Percentiles rank a stretch among this genome's conserved stretches.
phyloP scores from a whole-genome alignment of 2,113 vertebrate species.

The Burhinus oedicnemus region DNA sequence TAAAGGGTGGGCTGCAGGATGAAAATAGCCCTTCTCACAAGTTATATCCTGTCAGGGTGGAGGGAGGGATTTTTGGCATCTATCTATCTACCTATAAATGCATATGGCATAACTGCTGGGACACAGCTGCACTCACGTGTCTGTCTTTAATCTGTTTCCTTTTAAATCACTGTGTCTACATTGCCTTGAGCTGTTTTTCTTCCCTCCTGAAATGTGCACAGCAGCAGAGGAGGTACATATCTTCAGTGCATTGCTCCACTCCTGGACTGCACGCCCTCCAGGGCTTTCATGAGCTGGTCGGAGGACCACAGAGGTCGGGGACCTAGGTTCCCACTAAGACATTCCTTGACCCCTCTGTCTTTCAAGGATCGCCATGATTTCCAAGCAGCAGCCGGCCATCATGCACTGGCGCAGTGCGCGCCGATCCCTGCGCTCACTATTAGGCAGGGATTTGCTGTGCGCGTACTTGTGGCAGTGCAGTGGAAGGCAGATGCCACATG shows the following conservation, averaged over 20 bases:
- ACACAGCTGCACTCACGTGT: background rate
- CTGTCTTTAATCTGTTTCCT: conserved; percentile 6
- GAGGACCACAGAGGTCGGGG: background rate
- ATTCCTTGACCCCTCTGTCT: background rate
- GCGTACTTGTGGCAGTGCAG: fast-evolving
- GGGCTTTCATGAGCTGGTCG: background rate
- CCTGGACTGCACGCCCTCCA: background rate
- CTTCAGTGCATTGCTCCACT: background rate
- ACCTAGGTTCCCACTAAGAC: background rate
- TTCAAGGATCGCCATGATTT: background rate
- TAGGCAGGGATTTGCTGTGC: background rate
- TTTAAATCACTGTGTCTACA: conserved; percentile 7
- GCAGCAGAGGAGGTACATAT: fast-evolving
- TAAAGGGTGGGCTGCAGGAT: background rate
- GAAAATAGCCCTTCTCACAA: background rate
- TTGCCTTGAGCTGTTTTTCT: conserved; percentile 3
- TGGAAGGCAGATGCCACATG: background rate
- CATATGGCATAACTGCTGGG: background rate
- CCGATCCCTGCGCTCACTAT: fast-evolving
- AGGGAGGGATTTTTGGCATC: background rate
- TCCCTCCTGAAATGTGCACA: background rate
- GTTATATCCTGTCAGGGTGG: background rate
- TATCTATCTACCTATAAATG: background rate
- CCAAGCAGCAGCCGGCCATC: background rate
- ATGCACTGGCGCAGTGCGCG: fast-evolving